Evolutionary conservation across 2,888 invertebrate species (phyloP).

Genomic region (Caenorhabditis japonica): DNA sequence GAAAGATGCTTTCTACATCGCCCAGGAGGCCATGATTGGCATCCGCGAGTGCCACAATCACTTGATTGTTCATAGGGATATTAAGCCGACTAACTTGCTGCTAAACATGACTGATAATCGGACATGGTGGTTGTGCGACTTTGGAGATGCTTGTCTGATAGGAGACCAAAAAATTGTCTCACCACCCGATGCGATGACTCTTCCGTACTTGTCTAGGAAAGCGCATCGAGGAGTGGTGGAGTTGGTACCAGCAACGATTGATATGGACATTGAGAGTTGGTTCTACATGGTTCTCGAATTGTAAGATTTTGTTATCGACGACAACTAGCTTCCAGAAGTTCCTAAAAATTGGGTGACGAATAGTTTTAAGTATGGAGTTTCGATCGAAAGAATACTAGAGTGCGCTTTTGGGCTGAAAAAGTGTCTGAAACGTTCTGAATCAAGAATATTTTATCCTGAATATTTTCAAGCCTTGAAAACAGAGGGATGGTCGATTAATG

Average conservation of each 20-base stretch:
- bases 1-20: slow-evolving; percentile 27
- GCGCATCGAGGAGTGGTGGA: slow-evolving; percentile 14
- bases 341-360: too few relatives aligned
- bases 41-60: slow-evolving; percentile 23
- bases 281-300: slow-evolving; percentile 36
- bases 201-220: slow-evolving; percentile 27
- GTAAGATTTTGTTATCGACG: slow-evolving; percentile 20
- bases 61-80: slow-evolving; percentile 41
- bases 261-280: slow-evolving; percentile 45
- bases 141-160: slow-evolving; percentile 34
- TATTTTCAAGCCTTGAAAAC: too few relatives aligned
- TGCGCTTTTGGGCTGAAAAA: too few relatives aligned
- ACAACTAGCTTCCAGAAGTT: too few relatives aligned
- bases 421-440: too few relatives aligned
- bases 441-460: too few relatives aligned
- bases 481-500: too few relatives aligned
- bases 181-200: slow-evolving; percentile 35
- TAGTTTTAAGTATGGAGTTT: too few relatives aligned
- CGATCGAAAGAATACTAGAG: too few relatives aligned
- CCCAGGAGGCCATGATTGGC: slow-evolving; percentile 24
- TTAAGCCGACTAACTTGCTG: slow-evolving; percentile 46
- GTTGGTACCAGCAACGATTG: slow-evolving; percentile 7
- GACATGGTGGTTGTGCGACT: slow-evolving; percentile 36
- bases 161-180: slow-evolving; percentile 16
- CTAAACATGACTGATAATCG: background rate